Base-by-base conservation (phyloP, 2,888 invertebrate species). In the Biston betularia region DNA sequence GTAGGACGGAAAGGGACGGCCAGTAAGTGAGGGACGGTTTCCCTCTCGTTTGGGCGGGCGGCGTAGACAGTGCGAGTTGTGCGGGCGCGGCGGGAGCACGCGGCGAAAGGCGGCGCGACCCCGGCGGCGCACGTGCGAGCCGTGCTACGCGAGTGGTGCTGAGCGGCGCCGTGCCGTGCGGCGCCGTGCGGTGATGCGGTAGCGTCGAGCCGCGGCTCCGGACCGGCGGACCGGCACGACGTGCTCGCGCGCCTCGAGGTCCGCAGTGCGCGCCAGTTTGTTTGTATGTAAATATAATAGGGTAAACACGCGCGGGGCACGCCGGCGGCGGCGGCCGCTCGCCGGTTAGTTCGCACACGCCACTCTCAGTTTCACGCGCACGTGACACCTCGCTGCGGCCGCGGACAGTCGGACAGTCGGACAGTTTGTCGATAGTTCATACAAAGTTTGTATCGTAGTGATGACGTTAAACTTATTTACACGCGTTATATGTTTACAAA, bases 11-110 rank as follows among this genome's bases (percentile, higher is more conserved):
- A 58, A 68, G 79, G 72, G 86, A 84, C n/a, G 69, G 74, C 53
- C 24, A 62, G 62, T 58, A 3, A 50, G 59, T 71, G 72, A 83
- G 89, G 88, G 87, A 79, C 80, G 86, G 80, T 92, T 92, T 92
- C 91, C 88, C 91, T 92, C 89, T 91, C 90, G 88, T 86, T 89
- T 83, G 88, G 85, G 82, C 80, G 83, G 81, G 75, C 67, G 70
- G 65, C 56, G 80, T 81, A 24, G 40, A 76, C 86, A 89, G 89
- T 89, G 81, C 71, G 77, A 75, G 75, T 75, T 59, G 81, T 82
- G 84, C 84, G 86, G 79, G 78, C 65, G 66, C 73, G 66, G 65
- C 38, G 49, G 24, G 3, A 60, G 68, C 67, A 50, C 72, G 72
- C 48, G 65, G 68, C 5, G 15, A 7, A 6, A 40, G n/a, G 50